Conservation (phyloP, 2,888 invertebrate species). For the Mesorhabditis sp. region DNA sequence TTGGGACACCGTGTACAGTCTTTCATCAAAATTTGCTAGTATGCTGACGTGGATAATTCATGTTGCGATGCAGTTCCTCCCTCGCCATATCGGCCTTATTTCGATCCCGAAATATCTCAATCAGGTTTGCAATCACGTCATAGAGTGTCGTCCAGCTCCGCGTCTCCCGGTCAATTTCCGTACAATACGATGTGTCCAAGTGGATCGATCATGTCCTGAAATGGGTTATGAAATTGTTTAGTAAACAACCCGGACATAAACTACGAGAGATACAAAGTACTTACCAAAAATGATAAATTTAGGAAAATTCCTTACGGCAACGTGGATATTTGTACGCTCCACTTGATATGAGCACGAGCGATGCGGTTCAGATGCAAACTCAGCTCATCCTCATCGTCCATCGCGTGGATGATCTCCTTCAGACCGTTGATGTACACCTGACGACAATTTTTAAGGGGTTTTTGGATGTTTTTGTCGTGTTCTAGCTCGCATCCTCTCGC, state of each 20-base stretch:
- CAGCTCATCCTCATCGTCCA: constrained; percentile 45
- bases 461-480: no score
- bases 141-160: constrained; percentile 52
- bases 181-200: constrained; percentile 8
- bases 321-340: constrained; percentile 43
- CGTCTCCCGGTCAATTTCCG: constrained; percentile 28
- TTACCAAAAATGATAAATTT: no score
- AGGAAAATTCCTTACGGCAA: neutral
- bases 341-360: constrained; percentile 51
- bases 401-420: constrained; percentile 45
- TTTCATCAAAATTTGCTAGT: no score
- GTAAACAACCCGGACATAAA: no score
- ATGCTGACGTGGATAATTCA: no score
- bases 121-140: constrained; percentile 52
- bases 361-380: constrained; percentile 38
- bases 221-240: no score
- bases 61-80: no score
- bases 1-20: no score
- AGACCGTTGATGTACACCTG: constrained; percentile 48
- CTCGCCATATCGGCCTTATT: neutral
- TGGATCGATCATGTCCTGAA: no score
- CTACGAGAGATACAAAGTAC: no score
- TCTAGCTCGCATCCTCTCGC: no score
- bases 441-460: neutral
- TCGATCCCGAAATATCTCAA: constrained; percentile 40